Base-by-base conservation (phyloP, 2,888 invertebrate genomes). In the Melinaea menophilus region DNA sequence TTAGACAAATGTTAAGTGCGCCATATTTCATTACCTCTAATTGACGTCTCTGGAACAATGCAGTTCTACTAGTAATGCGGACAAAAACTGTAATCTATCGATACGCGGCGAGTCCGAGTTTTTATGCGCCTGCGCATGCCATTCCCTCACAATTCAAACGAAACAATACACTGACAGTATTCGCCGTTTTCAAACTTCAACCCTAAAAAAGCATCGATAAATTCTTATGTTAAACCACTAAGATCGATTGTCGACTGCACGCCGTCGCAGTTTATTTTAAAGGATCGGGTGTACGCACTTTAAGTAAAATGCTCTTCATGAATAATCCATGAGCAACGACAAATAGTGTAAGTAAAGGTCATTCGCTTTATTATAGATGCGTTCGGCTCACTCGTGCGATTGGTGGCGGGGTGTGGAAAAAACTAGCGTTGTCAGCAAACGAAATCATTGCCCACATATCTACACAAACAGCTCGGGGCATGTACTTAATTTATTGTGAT, bases 11-110 rank as follows among this genome's bases (percentile, higher is more conserved):
- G 62, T 56, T 55, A 80, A 84, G 82, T 82, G 82, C 80, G 74
- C 77, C 74, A 79, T 81, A 79, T 84, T 83, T 88, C 87, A 88
- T 88, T 89, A 88, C 78, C 82, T 74, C 82, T 90, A 90, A 90
- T 90, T 90, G 88, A 88, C 86, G 84, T 85, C 77, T 76, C 70
- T 63, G 73, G 69, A 83, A 88, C 86, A 87, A 88, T 85, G 88
- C 80, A 82, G 79, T 73, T 66, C 71, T 73, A 74, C 85, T 84
- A 86, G 85, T 80, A 47, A 72, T 72, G 77, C 73, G 72, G 69
- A 74, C 84, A 88, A 88, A 88, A 89, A 88, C 82, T 71, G 74
- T 84, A 85, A 86, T 85, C 85, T 88, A 88, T 87, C 84, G 86
- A 86, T 85, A 82, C 85, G 81, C 81, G 81, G 82, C 81, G 81